Conservation (phyloP, 2,888 invertebrate genomes). For the Leucozona laternaria region DNA sequence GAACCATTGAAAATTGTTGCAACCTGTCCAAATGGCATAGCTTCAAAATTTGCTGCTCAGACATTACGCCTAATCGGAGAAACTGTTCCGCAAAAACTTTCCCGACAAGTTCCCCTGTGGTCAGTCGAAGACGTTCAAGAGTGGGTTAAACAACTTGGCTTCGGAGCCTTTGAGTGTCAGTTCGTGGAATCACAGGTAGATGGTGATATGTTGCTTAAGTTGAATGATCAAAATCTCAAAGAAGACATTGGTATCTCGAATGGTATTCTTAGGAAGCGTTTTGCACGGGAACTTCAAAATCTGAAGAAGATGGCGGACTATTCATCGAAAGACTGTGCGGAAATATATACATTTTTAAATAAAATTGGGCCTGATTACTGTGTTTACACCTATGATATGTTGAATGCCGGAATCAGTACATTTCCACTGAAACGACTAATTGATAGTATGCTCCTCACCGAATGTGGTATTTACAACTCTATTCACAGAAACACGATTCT, state of each 20-base stretch:
- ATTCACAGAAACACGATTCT: conserved; percentile 96
- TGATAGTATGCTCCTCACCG: conserved; percentile 95
- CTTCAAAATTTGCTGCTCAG: conserved; percentile 98
- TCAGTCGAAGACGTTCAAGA: conserved; percentile 97
- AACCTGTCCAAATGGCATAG: conserved; percentile 98
- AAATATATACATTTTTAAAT: conserved; percentile 93
- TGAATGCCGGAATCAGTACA: conserved; percentile 97
- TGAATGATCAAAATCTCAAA: conserved; percentile 95
- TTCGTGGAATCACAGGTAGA: conserved; percentile 97
- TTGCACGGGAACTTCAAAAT: conserved; percentile 95
- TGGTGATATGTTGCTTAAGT: conserved; percentile 96
- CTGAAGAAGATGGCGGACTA: conserved; percentile 99
- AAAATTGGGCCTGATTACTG: conserved; percentile 94
- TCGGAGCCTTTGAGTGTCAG: conserved; percentile 91
- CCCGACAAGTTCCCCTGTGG: conserved; percentile 99
- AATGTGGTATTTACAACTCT: conserved; percentile 96
- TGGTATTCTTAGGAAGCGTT: conserved; percentile 96
- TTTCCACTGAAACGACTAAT: conserved; percentile 93
- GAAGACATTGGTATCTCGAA: conserved; percentile 97
- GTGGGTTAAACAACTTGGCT: conserved; percentile 99
- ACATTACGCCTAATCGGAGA: conserved; percentile 96
- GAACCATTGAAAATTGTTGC: conserved; percentile 98
- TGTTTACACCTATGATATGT: conserved; percentile 98
- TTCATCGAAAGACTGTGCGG: conserved; percentile 96
- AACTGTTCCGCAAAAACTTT: conserved; percentile 97